Percentiles rank a stretch among this genome's conserved stretches.
These are phyloP conservation scores for Euschistus heros DNA, from an alignment of 1,140 invertebrate species.

Conservation along the genomic window DNA sequence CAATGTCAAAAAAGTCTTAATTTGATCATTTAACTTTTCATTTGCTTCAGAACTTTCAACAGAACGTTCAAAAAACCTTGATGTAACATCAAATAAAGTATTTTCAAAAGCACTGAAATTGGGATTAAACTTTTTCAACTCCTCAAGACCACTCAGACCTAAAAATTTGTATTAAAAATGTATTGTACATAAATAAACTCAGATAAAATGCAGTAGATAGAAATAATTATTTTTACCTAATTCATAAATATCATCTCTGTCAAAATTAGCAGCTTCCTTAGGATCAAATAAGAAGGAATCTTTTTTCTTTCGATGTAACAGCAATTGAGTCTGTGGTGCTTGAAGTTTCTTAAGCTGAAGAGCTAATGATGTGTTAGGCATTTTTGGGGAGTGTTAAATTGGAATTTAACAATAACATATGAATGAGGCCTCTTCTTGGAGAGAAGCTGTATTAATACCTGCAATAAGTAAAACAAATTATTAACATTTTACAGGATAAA, in stretches of 20 bases:
- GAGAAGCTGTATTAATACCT: too few species aligned
- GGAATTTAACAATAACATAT: too few species aligned
- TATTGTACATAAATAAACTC: not conserved
- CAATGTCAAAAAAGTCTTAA: slow-evolving; percentile 68
- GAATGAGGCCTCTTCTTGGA: too few species aligned
- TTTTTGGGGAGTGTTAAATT: slow-evolving; percentile 4
- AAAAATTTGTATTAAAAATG: not conserved
- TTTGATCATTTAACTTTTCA: slow-evolving; percentile 56
- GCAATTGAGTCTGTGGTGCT: slow-evolving; percentile 61
- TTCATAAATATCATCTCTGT: slow-evolving; percentile 69
- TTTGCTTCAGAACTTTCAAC: slow-evolving; percentile 66
- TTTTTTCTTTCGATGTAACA: slow-evolving; percentile 54
- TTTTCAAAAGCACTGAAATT: slow-evolving; percentile 61
- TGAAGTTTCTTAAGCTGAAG: slow-evolving; percentile 70
- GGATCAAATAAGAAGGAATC: slow-evolving; percentile 79
- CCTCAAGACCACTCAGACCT: slow-evolving; percentile 65
- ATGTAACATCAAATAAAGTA: slow-evolving; percentile 62
- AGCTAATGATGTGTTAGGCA: slow-evolving; percentile 57
- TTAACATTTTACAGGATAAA: too few species aligned
- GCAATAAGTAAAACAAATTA: too few species aligned
- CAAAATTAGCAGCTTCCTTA: slow-evolving; percentile 75
- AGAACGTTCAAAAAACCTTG: slow-evolving; percentile 65
- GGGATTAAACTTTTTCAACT: slow-evolving; percentile 59
- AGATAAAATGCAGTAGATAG: not conserved
- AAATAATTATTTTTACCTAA: slow-evolving; percentile 47